A percentile compares a stretch with the other conserved stretches of the same genome.
These are phyloP conservation scores for Priapulus caudatus DNA, from an alignment of 2,888 invertebrate genomes.

Conservation along the genomic window DNA sequence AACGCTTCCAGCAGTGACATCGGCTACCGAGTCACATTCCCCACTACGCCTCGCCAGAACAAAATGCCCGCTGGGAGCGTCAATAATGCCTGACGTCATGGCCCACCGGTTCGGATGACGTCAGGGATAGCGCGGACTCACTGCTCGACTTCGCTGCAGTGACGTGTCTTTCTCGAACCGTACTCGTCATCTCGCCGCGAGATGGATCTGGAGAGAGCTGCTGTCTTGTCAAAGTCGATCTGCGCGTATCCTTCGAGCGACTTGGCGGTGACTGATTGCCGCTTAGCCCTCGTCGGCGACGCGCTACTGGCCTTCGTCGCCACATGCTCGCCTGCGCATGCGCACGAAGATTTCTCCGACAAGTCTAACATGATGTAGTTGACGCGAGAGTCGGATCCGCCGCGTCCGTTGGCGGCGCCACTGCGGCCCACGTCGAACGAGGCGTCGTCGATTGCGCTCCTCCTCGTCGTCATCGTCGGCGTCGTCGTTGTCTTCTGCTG, in stretches of 20 bases:
- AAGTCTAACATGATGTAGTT: conserved; percentile 71
- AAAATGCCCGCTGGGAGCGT: too few relatives aligned
- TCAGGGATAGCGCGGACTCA: too few relatives aligned
- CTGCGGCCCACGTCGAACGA: conserved; percentile 10
- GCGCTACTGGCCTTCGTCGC: not conserved
- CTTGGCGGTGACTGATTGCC: conserved; percentile 12
- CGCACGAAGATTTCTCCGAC: conserved; percentile 8
- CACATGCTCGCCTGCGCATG: not conserved
- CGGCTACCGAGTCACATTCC: too few relatives aligned
- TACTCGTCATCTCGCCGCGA: too few relatives aligned
- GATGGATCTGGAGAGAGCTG: conserved; percentile 70
- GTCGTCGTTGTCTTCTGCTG: conserved; percentile 38
- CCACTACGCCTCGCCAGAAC: too few relatives aligned
- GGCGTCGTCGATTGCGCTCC: not conserved
- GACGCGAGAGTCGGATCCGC: conserved; percentile 31
- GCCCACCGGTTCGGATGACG: too few relatives aligned
- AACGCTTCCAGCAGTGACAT: too few relatives aligned
- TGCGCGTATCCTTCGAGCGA: conserved; percentile 62
- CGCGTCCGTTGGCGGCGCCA: conserved; percentile 10
- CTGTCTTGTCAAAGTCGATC: conserved; percentile 87
- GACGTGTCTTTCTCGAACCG: too few relatives aligned
- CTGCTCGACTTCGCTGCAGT: too few relatives aligned
- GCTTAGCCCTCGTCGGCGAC: not conserved
- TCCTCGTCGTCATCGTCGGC: conserved; percentile 7
- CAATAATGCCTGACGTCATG: too few relatives aligned